Percentiles rank a stretch among this genome's conserved stretches.
phyloP scores from a whole-genome alignment of 2,888 invertebrate genomes.

The Philopedon plagiatum region DNA sequence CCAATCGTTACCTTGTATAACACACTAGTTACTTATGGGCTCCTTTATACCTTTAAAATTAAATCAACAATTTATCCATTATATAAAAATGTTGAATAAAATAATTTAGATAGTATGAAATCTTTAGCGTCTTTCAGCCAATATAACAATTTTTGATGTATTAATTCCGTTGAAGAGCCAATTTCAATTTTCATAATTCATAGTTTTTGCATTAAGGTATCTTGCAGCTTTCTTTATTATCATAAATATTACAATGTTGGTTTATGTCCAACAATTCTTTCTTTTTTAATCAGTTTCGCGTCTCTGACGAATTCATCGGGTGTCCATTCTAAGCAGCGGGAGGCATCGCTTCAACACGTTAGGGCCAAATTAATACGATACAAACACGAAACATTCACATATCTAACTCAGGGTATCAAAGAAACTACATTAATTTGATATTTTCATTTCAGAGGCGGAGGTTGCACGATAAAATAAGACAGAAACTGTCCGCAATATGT shows the following conservation, averaged over 20 bases:
- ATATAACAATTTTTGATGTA: conserved; percentile 26
- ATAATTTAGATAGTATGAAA: too few species aligned
- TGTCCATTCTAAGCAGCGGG: conserved; percentile 59
- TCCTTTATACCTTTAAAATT: too few species aligned
- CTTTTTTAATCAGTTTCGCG: conserved; percentile 48
- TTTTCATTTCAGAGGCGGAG: conserved; percentile 25
- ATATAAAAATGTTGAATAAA: too few species aligned
- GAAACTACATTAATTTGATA: conserved; percentile 21
- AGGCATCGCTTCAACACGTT: conserved; percentile 58
- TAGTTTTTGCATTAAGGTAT: conserved; percentile 37
- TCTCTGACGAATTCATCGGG: conserved; percentile 55
- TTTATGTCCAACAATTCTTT: conserved; percentile 49
- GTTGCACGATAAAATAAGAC: too few species aligned
- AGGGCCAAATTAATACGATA: conserved; percentile 61
- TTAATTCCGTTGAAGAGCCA: conserved; percentile 41
- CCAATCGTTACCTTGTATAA: too few species aligned
- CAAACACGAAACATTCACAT: conserved; percentile 62
- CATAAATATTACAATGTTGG: conserved; percentile 50
- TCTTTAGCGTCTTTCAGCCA: neutral
- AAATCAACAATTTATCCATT: too few species aligned
- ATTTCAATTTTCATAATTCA: conserved; percentile 52
- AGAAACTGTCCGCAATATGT: too few species aligned
- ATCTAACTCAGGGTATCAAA: conserved; percentile 55
- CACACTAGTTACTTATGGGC: too few species aligned
- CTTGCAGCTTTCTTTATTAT: conserved; percentile 52